Evolutionary conservation across 2,888 invertebrate genomes (phyloP), one percentile per base, ranked within the genome.

Genomic region (Cephus spinipes): DNA sequence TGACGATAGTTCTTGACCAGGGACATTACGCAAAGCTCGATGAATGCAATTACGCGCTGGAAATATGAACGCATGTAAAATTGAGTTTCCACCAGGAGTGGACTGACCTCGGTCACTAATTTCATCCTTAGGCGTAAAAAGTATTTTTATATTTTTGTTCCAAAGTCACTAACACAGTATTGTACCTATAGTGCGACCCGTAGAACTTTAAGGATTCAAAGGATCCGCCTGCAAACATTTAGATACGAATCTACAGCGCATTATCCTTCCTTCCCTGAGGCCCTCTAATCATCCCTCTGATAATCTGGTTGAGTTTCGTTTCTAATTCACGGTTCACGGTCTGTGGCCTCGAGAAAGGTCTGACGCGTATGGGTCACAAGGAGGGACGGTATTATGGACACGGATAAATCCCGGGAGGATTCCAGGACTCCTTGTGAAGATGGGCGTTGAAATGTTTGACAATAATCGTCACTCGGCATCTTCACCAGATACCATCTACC

Each of bases 1-100:
- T 87, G 81, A 79, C 76, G 81, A 80, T 81, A 81, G 81, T 84
- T 80, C 86, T 85, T 85, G 87, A 86, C 84, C 85, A 83, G 77
- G 77, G 73, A 75, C 81, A 83, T 87, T 87, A 83, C 86, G 83
- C 85, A 86, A 86, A 86, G 79, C 81, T 85, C 79, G 34, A 74
- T 12, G 74, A 35, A 35, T 40, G 35, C 23, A 74, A n/a, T 74
- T 74, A 74, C 74, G 23, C 23, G 34, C 74, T 33, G 33, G 34
- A 34, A 31, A 71, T 71, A 30, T 71, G 30, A 71, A 12, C 31
- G 15, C 71, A 30, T 32, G 32, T 15, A 31, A 71, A 71, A 71
- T 71, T 71, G 15, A 32, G 31, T 12, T 11, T 71, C 71, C 1
- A 33, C 71, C 23, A 71, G 23, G 12, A 31, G 71, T 80, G 79